Evolutionary conservation across 2,113 vertebrate genomes (phyloP).

Genomic region (Mungos mungo): DNA sequence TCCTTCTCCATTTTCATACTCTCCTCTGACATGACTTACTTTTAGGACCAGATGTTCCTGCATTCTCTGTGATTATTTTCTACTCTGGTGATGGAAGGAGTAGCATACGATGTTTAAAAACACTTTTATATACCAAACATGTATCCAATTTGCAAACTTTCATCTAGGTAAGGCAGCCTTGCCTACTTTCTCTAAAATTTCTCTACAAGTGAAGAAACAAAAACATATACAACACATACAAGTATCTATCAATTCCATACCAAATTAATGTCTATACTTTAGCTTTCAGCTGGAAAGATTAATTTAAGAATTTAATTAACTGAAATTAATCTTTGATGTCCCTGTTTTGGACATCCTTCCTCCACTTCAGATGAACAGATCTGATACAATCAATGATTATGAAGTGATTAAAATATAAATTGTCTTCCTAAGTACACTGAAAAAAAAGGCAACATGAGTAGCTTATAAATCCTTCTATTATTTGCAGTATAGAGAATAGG

Average conservation of each 20-base stretch:
- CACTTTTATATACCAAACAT: background rate
- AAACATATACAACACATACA: background rate
- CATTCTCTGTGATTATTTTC: background rate
- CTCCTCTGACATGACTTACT: background rate
- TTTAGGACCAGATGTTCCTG: background rate
- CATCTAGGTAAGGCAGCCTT: background rate
- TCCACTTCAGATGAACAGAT: background rate
- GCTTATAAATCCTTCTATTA: constrained; percentile 43
- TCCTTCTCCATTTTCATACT: background rate
- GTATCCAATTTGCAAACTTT: background rate
- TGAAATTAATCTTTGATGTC: background rate
- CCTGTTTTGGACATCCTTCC: background rate
- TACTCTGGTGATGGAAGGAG: background rate
- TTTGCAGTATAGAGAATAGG: background rate
- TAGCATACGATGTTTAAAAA: background rate
- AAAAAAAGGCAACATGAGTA: constrained; percentile 25
- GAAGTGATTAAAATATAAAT: background rate
- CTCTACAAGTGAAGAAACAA: background rate
- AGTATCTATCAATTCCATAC: background rate
- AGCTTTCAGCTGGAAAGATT: background rate
- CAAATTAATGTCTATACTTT: background rate
- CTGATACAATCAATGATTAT: background rate
- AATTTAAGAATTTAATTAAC: background rate
- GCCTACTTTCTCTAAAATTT: background rate
- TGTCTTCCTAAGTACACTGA: background rate